Evolutionary conservation across 1,140 invertebrate genomes (phyloP).

Genomic region (Brachionus koreanus): DNA sequence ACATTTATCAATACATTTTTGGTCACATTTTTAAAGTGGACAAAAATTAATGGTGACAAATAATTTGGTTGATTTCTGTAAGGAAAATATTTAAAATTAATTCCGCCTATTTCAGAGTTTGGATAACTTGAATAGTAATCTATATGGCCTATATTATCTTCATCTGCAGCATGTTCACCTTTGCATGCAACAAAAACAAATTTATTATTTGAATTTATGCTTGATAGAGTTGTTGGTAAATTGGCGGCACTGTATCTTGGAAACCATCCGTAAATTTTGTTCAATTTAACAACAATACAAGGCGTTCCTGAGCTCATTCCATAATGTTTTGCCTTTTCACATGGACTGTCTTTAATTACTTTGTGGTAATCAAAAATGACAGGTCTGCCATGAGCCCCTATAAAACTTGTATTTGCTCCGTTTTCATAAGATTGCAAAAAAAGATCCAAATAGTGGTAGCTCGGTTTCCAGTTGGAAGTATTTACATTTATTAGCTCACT

Average conservation of each 20-base stretch:
- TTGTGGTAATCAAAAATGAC: conserved; percentile 43
- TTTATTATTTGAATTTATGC: conserved; percentile 7
- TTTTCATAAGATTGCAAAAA: conserved; percentile 41
- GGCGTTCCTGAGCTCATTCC: conserved; percentile 53
- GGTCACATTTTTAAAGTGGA: conserved; percentile 45
- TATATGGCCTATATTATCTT: conserved; percentile 45
- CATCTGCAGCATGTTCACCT: conserved; percentile 45
- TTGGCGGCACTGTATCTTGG: conserved; percentile 13
- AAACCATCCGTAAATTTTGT: conserved; percentile 50
- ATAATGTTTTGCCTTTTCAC: conserved; percentile 49
- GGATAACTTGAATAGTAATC: conserved; percentile 45
- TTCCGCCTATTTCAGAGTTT: conserved; percentile 40
- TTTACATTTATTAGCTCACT: background rate
- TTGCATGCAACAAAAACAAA: conserved; percentile 44
- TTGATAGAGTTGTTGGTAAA: background rate
- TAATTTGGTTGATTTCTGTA: conserved; percentile 47
- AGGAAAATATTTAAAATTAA: conserved; percentile 46
- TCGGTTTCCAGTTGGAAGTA: background rate
- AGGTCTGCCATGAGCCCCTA: conserved; percentile 46
- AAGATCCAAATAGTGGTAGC: conserved; percentile 17
- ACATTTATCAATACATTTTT: conserved; percentile 32
- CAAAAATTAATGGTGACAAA: conserved; percentile 46
- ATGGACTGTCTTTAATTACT: background rate
- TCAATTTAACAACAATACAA: conserved; percentile 54
- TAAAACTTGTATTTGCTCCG: background rate